Evolutionary conservation across 2,113 vertebrate genomes (phyloP), one percentile per base, ranked within the genome.

Genomic region (Atrichornis clamosus): DNA sequence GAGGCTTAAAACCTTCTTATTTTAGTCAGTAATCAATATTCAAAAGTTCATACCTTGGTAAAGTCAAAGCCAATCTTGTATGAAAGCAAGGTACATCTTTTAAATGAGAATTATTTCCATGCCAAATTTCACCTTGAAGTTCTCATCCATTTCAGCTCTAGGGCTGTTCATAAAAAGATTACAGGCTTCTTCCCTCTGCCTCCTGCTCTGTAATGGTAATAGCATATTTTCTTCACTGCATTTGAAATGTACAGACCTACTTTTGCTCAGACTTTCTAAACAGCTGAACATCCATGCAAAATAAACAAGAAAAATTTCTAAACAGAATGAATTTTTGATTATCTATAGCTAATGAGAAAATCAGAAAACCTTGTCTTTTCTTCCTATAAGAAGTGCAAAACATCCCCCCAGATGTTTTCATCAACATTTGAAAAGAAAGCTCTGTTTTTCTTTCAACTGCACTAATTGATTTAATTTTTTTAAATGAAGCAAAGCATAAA

Each of bases 71-170:
- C 30, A 90, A 91, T 92, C 89, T 95, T 91, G 33, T 82, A 84
- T 94, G 91, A 91, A 94, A 82, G 44, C 8, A 78, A 92, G 24
- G 11, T 55, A 68, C 17, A 77, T 69, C 28, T 89, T 89, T 84
- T 64, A 78, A 89, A 81, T 64, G 27, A 95, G 30, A 94, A 53
- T 49, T 87, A 91, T 95, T 97, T 95, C 60, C 56, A 68, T 87
- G 49, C 27, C 52, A 64, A 80, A 90, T 92, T 92, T 93, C 11
- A 75, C 44, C 44, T 92, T 83, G 52, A 60, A 78, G 7, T 70
- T 89, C 27, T 72, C 30, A 78, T 56, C 35, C 49, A 56, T 89
- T 93, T 89, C 80, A 78, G 32, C 69, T 90, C 35, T 78, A 78
- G 15, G 47, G 52, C 32, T 95, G 30, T 65, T 94, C n/a, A 33